phyloP scores from a whole-genome alignment of 1,140 invertebrate genomes.

The Brachionus sp. region DNA sequence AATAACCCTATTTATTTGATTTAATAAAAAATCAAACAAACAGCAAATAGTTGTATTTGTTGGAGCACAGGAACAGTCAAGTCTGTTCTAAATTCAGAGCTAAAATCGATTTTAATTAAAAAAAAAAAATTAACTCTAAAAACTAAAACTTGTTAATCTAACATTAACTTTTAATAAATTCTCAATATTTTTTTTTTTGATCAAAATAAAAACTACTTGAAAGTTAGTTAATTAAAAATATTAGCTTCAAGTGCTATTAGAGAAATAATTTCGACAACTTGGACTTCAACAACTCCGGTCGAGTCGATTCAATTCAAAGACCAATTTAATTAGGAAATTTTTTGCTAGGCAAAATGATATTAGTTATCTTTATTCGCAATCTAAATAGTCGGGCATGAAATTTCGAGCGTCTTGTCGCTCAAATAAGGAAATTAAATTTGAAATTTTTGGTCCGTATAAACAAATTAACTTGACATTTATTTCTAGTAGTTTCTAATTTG shows the following conservation, averaged over 20 bases:
- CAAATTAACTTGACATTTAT: neutral
- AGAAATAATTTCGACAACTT: neutral
- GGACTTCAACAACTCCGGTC: neutral
- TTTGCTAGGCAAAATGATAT: neutral
- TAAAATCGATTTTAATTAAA: neutral
- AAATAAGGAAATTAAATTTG: neutral
- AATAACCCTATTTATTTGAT: neutral
- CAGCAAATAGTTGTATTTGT: neutral
- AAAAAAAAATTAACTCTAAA: neutral
- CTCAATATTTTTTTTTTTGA: conserved; percentile 1
- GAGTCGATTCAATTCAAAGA: neutral
- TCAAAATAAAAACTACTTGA: neutral
- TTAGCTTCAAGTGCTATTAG: conserved; percentile 6
- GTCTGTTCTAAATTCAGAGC: neutral
- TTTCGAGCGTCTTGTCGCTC: neutral
- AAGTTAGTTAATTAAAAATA: conserved; percentile 13
- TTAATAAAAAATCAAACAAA: neutral
- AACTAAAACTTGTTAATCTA: neutral
- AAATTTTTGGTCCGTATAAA: neutral
- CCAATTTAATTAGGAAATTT: neutral
- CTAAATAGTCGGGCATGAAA: neutral
- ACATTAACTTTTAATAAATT: conserved; percentile 1
- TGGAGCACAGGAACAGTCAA: neutral
- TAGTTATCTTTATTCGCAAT: neutral
- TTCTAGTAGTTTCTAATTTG: neutral